Evolutionary conservation across 2,797 vertebrate species (phyloP).

Genomic region (Tamandua tetradactyla): DNA sequence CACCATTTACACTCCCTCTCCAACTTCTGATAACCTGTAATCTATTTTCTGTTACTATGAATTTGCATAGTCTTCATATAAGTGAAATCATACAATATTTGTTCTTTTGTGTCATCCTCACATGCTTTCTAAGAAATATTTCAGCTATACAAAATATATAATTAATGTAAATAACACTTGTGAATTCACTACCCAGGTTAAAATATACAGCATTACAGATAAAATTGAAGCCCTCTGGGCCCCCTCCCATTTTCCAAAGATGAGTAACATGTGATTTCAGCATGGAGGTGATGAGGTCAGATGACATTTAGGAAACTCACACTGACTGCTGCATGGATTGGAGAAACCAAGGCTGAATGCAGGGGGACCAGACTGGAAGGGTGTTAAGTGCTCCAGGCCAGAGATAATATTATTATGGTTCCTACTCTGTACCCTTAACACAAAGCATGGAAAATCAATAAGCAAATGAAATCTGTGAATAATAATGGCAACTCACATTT

Average conservation of each 20-base stretch:
- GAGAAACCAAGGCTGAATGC: background rate
- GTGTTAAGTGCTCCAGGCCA: background rate
- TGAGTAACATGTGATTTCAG: background rate
- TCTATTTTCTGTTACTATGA: too few relatives aligned
- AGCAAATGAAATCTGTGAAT: background rate
- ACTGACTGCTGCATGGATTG: background rate
- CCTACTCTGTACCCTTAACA: background rate
- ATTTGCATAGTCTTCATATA: too few relatives aligned
- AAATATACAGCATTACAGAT: background rate
- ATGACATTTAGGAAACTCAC: background rate
- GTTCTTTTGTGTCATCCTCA: too few relatives aligned
- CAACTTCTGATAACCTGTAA: too few relatives aligned
- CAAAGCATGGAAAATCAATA: background rate
- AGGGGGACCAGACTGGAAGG: background rate
- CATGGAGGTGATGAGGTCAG: background rate
- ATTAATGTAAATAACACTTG: background rate
- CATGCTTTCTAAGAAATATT: background rate
- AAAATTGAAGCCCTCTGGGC: background rate
- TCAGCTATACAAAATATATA: background rate
- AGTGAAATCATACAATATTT: too few relatives aligned
- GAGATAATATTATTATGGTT: rapidly evolving
- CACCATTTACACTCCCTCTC: too few relatives aligned
- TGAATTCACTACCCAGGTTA: background rate
- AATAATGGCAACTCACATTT: background rate
- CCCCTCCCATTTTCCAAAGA: background rate